Evolutionary conservation across 1,140 invertebrate species (phyloP), one percentile per base, ranked within the genome.

Genomic region (Heliconius nattereri): DNA sequence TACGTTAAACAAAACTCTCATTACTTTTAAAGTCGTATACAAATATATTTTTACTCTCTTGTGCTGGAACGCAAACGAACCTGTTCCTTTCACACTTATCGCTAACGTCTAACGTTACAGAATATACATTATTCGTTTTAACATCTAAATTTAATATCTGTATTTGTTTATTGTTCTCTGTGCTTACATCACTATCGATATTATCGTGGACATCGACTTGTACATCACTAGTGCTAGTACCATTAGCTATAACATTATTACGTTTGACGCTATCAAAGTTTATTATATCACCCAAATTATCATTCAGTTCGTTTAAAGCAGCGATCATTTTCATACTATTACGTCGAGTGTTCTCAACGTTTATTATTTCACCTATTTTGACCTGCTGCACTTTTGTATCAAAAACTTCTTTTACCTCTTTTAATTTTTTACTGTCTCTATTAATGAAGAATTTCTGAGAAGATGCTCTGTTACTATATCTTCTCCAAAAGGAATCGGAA

Each of bases 261-360:
- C 80, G 75, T 81, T 80, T 84, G n/a, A 78, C 71, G 75, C 73
- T 80, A 81, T 87, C 81, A 57, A 71, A 76, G 26, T 81, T 84
- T 32, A 86, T 84, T 75, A 88, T 85, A 71, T 86, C 82, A 77
- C 79, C 84, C 81, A 89, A 84, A 72, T 81, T 85, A 81, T 93
- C 85, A 13, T 90, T 92, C 1, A 88, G 76, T 86, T 93, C 91
- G 40, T 92, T 93, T 83, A 91, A 89, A 52, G 89, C 94, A 82
- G 89, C 87, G 73, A 95, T 92, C 40, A 94, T 91, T 78, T 92
- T 92, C 94, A 95, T 95, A 77, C 94, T 95, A 75, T 95, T 95
- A 20, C 94, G 88, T 78, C 94, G 89, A 49, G 92, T 94, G 49
- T 94, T 94, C 60, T 94, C 91, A 9, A 95, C 92, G 49, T 89